Base-by-base conservation (phyloP, 2,888 invertebrate genomes). In the Theretra japonica region DNA sequence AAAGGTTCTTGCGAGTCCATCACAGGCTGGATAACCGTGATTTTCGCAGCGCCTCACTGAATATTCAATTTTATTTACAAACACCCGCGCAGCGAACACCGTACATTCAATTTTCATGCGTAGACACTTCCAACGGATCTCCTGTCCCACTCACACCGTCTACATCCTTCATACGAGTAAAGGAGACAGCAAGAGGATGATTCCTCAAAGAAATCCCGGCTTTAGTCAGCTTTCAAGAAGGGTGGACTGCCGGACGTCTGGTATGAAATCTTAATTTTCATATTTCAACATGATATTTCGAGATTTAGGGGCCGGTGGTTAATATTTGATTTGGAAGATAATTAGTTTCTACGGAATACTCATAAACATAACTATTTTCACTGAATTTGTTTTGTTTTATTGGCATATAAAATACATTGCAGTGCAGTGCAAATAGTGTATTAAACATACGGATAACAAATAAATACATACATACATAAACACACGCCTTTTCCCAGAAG, bases 31-130 rank as follows among this genome's bases (percentile, higher is more conserved):
- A 86, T 87, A 88, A 86, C 90, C 82, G 91, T 89, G 94, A 94
- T 94, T 94, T 92, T 84, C 85, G 76, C 80, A 86, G 86, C 86
- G 86, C 88, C 90, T 88, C 84, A 88, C 87, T 92, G 92, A 92
- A 93, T 94, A 93, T 93, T 91, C 90, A 92, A 93, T 94, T 92
- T 90, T 91, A 89, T 91, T 90, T 88, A 90, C 91, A 90, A 91
- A 90, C 90, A 87, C 81, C 84, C 83, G 80, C 80, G 85, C 86
- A 87, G 85, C 88, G 84, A 86, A 84, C 83, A 83, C 75, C 80
- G 77, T 79, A 79, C 88, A 88, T 89, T 84, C 88, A 91, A 90
- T 88, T 90, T 92, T 90, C 87, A 88, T 87, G 81, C 79, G 74
- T 76, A 73, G 76, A 74, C 70, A 71, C 70, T 74, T 70, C 75